phyloP scores from a whole-genome alignment of 2,797 vertebrate species.

The Rhabdomys pumilio region DNA sequence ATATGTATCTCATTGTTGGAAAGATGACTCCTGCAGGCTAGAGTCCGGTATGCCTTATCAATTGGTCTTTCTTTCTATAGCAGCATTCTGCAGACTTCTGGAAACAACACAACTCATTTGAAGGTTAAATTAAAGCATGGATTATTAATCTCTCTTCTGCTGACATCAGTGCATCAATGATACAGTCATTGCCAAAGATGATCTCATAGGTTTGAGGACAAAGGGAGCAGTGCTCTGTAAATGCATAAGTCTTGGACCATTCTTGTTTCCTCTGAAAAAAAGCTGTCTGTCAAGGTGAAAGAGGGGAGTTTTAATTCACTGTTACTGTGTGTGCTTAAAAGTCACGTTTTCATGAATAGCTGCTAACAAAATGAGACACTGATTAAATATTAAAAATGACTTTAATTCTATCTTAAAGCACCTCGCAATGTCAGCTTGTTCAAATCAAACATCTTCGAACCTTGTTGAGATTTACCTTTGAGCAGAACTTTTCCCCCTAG shows the following conservation, averaged over 20 bases:
- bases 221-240: constrained; percentile 66
- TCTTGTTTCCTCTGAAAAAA: constrained; percentile 35
- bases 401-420: constrained; percentile 66
- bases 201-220: constrained; percentile 81
- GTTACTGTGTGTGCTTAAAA: neutral
- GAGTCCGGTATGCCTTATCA: neutral
- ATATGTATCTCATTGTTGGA: neutral
- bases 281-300: constrained; percentile 72
- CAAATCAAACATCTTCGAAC: constrained; percentile 45
- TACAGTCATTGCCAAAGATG: constrained; percentile 82
- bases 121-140: constrained; percentile 76
- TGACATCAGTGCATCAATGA: constrained; percentile 79
- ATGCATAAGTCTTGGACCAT: constrained; percentile 61
- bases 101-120: constrained; percentile 55
- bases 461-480: constrained; percentile 65
- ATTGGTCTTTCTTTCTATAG: constrained; percentile 49
- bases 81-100: constrained; percentile 57
- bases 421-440: constrained; percentile 53
- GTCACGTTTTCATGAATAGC: constrained; percentile 46
- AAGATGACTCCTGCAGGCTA: neutral
- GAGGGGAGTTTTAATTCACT: constrained; percentile 57
- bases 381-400: constrained; percentile 69
- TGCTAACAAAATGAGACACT: constrained; percentile 64
- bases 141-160: constrained; percentile 76
- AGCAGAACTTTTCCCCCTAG: neutral